Base-by-base conservation (phyloP, 1,140 invertebrate genomes). In the Thaumatotibia leucotreta region DNA sequence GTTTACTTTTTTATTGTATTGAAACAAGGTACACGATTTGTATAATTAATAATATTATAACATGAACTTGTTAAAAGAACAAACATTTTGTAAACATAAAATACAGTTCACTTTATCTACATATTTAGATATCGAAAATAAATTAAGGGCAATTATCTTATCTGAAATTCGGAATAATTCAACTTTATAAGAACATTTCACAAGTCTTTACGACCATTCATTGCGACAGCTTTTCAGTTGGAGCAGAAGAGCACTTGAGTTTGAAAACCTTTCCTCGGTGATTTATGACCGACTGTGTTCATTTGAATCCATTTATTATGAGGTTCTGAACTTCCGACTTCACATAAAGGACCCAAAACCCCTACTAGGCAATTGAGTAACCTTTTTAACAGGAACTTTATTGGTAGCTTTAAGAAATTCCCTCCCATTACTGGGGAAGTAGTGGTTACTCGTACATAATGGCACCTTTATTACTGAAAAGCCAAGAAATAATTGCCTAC, bases 191-290 rank as follows among this genome's bases (percentile, higher is more conserved):
- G 52, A 58, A n/a, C 14, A 3, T 31, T 58, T 58, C 24, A 58
- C 4, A 27, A 27, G 52, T 27, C 24, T 58, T 58, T 58, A 58
- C 29, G 11, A 45, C 24, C 29, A 58, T 58, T 58, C 52, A 58
- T 20, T 58, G 52, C 52, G 52, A 58, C 52, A 58, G 52, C 52
- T 24, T 24, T 58, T 58, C 52, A n/a, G 49, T 22, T 39, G n/a
- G 14, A 45, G 39, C 39, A 27, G 52, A 27, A 29, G 24, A 27
- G 52, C 52, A 31, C 52, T 58, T 58, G 52, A 58, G 17, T 27
- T 58, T 58, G 52, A 31, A 58, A 58, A 29, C 24, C 11, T 58
- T 58, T 24, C 52, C 24, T 58, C 52, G 4, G 52, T 29, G 52
- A 58, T 58, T 58, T 58, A 58, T 58, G 52, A 58, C 5, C 24